Conservation (phyloP, 2,797 vertebrate genomes). For the Caiman crocodilus region DNA sequence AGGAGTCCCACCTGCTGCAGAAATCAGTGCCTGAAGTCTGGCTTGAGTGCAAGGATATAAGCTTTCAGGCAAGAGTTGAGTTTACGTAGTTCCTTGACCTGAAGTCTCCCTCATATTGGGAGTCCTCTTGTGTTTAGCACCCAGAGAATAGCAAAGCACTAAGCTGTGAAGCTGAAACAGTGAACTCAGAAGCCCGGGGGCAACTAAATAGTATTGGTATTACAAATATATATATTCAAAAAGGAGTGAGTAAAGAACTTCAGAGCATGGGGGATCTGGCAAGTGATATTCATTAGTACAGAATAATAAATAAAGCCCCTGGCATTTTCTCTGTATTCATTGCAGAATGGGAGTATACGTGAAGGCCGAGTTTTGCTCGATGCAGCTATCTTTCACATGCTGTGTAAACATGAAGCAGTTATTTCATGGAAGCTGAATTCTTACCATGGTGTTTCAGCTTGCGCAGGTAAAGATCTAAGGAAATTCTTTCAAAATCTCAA, state of each 20-base stretch:
- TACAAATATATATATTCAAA: background rate
- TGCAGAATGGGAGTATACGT: background rate
- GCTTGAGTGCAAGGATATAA: background rate
- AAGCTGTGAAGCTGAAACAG: no score
- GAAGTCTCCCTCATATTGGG: no score
- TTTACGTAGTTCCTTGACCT: no score
- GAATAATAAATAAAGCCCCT: background rate
- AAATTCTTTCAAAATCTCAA: slow-evolving; percentile 37
- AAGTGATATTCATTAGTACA: background rate
- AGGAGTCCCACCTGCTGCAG: background rate
- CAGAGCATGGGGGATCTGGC: background rate
- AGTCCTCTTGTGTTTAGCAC: no score
- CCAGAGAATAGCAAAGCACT: no score
- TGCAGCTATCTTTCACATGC: background rate
- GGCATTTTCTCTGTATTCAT: background rate
- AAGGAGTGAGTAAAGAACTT: background rate
- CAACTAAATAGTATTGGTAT: no score
- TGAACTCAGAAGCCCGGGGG: no score
- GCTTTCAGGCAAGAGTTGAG: no score
- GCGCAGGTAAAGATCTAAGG: background rate
- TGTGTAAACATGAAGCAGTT: background rate
- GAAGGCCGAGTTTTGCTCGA: background rate
- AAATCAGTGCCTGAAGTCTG: background rate
- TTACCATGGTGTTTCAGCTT: background rate
- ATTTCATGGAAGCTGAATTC: background rate